Evolutionary conservation across 2,797 vertebrate genomes (phyloP).

Genomic region (Hippopotamyrus pictus): DNA sequence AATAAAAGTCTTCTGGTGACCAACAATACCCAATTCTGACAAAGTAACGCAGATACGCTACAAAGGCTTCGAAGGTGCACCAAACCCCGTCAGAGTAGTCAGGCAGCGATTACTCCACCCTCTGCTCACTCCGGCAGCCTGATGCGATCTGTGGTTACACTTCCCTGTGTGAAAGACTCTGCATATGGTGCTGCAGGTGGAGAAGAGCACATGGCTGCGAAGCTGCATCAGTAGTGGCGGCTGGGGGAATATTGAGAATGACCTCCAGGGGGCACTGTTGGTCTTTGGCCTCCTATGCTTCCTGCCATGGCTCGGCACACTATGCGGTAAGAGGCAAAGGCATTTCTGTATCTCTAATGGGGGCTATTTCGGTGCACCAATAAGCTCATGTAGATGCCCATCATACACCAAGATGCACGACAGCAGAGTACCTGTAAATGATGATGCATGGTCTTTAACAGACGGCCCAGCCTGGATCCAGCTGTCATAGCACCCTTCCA

Average conservation of each 20-base stretch:
- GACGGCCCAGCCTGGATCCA: neutral
- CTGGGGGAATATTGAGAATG: neutral
- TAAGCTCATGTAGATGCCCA: neutral
- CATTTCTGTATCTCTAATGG: neutral
- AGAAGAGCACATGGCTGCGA: neutral
- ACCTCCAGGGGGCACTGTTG: slow-evolving; percentile 27
- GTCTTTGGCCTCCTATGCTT: slow-evolving; percentile 9
- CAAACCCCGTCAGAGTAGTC: neutral
- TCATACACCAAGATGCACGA: neutral
- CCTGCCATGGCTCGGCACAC: neutral
- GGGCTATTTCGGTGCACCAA: neutral
- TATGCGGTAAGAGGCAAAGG: neutral
- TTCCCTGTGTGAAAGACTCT: neutral
- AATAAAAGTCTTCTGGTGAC: neutral
- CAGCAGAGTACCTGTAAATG: neutral
- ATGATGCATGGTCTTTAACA: neutral
- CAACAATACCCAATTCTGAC: neutral
- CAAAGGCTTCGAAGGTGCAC: neutral
- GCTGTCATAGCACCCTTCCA: neutral
- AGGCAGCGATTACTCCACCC: neutral
- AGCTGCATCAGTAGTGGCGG: neutral
- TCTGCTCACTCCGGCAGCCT: neutral
- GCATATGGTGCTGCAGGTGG: neutral
- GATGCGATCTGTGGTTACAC: neutral
- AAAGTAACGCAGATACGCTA: neutral